Conservation (phyloP, 2,113 vertebrate species). For the Passer montanus region DNA sequence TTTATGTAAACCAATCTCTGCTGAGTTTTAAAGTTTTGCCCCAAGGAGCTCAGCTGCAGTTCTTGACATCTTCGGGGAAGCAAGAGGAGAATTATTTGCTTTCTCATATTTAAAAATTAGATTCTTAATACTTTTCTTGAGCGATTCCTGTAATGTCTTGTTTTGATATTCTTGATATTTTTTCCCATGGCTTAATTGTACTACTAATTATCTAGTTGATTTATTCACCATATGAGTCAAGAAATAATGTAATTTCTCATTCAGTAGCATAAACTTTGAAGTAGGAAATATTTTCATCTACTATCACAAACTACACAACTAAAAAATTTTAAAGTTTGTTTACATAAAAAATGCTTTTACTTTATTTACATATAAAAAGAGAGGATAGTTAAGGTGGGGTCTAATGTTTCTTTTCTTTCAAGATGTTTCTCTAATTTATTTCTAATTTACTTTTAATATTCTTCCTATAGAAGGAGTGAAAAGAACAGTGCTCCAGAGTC, state of each 20-base stretch:
- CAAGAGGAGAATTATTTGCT: background rate
- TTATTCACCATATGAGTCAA: background rate
- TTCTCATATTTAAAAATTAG: background rate
- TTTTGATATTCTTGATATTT: background rate
- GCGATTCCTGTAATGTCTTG: background rate
- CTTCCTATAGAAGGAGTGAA: background rate
- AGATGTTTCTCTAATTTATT: background rate
- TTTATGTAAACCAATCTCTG: background rate
- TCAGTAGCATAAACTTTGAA: background rate
- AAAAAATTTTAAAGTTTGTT: background rate
- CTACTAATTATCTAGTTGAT: background rate
- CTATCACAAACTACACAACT: background rate
- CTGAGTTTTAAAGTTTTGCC: background rate
- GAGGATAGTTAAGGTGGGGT: background rate
- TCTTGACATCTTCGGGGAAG: background rate
- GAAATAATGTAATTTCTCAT: background rate
- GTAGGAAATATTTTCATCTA: background rate
- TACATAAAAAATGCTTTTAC: background rate
- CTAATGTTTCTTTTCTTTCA: background rate
- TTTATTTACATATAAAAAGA: background rate
- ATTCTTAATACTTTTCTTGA: background rate
- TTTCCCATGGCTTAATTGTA: background rate
- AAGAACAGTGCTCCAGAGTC: background rate
- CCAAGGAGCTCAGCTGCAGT: background rate
- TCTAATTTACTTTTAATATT: background rate